Evolutionary conservation across 1,140 invertebrate genomes (phyloP).

Genomic region (Octopus bimaculoides): DNA sequence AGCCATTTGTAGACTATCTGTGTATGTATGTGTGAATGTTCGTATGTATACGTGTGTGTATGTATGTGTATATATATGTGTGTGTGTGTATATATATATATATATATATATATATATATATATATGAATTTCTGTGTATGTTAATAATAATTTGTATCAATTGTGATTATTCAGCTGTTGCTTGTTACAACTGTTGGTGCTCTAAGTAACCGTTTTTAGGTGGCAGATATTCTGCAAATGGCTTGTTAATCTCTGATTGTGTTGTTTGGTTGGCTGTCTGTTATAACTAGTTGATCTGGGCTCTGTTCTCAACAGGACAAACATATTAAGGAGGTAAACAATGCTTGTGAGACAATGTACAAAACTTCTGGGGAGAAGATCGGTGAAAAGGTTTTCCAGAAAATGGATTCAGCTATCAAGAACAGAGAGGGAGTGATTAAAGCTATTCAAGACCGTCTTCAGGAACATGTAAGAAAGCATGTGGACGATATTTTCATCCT

Average conservation of each 20-base stretch:
- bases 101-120: no score
- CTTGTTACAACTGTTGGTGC: background rate
- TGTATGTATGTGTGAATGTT: no score
- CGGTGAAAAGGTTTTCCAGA: constrained; percentile 47
- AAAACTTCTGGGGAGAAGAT: constrained; percentile 45
- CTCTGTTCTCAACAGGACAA: constrained; percentile 35
- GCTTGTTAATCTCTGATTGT: background rate
- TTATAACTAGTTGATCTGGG: constrained; percentile 9
- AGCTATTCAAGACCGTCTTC: constrained; percentile 42
- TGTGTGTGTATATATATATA: no score
- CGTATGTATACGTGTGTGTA: no score
- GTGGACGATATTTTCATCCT: constrained; percentile 31
- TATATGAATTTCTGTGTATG: no score
- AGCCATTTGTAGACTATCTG: background rate
- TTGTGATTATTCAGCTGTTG: background rate
- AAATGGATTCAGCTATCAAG: constrained; percentile 51
- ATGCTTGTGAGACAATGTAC: constrained; percentile 44
- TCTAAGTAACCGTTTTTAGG: background rate
- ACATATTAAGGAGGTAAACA: constrained; percentile 49
- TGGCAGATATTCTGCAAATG: background rate
- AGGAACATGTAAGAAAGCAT: constrained; percentile 47
- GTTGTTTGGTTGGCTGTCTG: constrained; percentile 7
- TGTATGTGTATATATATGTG: no score
- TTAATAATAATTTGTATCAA: background rate
- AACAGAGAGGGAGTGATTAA: constrained; percentile 49